Evolutionary conservation across 1,140 invertebrate genomes (phyloP), one percentile per base, ranked within the genome.

Genomic region (Eriosoma lanigerum): DNA sequence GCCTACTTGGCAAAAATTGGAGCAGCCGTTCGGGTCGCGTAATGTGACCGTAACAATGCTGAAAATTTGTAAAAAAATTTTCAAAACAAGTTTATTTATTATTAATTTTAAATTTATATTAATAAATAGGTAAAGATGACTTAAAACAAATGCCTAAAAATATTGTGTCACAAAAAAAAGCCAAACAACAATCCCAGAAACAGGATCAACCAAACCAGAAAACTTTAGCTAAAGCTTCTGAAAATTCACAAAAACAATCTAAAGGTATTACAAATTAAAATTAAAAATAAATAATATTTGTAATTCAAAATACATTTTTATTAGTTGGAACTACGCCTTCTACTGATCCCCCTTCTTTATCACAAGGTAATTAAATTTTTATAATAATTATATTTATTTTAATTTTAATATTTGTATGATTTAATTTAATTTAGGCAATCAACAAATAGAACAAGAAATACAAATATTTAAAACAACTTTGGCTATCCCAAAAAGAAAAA

Each of bases 401-500:
- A 5, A 13, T 26, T 48, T 8, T 48, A 68, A 17, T 68, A 68
- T 21, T 48, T 26, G 5, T 24, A 3, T 26, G 8, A 6, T 46
- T 68, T 1, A 46, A 13, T 66, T 21, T 8, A 17, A 68, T 68
- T 68, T 29, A 70, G 66, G 1, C 1, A 3, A 19, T 19, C 68
- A n/a, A 52, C 46, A 72, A 52, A 52, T 72, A 1, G 46, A 72
- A 72, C 68, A 72, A 12, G 1, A n/a, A 29, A 72, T 72, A 15
- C 0, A 19, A 48, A 24, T 58, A 1, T 46, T 48, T 1, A 38
- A 46, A 12, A 24, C 1, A n/a, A 15, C 48, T 0, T 60, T 78
- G 46, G 0, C 8, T 19, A 48, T 78, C 17, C 75, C 75, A 12
- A 78, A 78, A 62, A 60, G 56, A 78, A 62, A 0, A 62, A 78